Base-by-base conservation (phyloP, 2,113 vertebrate genomes). In the Thamnaconus septentrionalis region DNA sequence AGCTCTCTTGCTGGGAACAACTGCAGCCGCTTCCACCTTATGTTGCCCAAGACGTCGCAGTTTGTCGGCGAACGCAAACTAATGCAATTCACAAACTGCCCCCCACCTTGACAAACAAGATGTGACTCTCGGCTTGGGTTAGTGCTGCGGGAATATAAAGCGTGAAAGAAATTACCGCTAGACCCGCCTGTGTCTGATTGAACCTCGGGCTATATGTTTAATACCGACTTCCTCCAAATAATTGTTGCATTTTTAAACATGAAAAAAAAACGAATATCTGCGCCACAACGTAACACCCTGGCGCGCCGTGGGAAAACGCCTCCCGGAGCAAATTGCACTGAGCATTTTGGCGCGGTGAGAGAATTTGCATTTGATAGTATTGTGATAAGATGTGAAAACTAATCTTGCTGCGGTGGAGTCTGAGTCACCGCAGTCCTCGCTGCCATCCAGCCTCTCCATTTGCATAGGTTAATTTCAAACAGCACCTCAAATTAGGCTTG, bases 391-490 rank as follows among this genome's bases (percentile, higher is more conserved):
- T n/a, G 52, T 58, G 60, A 53, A 78, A 69, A 75, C 53, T 74
- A 73, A 59, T 71, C 66, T 64, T 55, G 67, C 61, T 79, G 63
- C 74, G n/a, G 72, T 49, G 39, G 56, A 60, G 80, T 81, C 56
- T 79, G 80, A 86, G 76, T 82, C 76, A 76, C 82, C 45, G 60
- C 60, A 60, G 82, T 79, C 82, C 85, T 86, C 68, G 3, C 41
- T 83, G 76, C 80, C 85, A 88, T 92, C 93, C 92, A 92, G 92
- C 88, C 91, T 90, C 88, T 84, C 92, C 86, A 94, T 95, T 94
- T 93, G 87, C 93, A 93, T 93, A 95, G 93, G 93, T 96, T 96
- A 95, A 97, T 96, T 96, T 96, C 94, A 92, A 95, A 94, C 91
- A 92, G 92, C 92, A 93, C 90, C 88, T 92, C 90, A 96, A 95